These are phyloP conservation scores for Anhinga rufa DNA, from an alignment of 2,113 vertebrate genomes.

Conservation along the genomic window DNA sequence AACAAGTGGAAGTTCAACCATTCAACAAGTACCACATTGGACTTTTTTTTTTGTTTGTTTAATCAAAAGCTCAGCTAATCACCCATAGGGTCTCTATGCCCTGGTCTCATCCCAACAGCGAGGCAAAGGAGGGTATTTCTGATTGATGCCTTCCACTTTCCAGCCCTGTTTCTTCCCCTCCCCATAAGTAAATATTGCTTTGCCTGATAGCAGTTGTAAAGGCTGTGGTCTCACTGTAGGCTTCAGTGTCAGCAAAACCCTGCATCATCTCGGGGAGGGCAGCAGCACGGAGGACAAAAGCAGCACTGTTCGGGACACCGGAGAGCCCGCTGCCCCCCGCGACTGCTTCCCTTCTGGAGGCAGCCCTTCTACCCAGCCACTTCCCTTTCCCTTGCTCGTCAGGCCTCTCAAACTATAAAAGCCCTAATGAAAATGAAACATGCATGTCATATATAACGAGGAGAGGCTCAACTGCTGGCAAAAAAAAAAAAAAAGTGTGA, in stretches of 20 bases:
- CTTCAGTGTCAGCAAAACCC: background rate
- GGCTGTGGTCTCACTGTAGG: background rate
- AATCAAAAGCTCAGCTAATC: background rate
- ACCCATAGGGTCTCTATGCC: background rate
- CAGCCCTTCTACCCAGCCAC: background rate
- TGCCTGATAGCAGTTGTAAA: background rate
- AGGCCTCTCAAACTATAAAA: background rate
- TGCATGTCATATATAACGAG: background rate
- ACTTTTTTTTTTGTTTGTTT: background rate
- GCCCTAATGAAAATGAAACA: constrained; percentile 23
- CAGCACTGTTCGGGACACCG: background rate
- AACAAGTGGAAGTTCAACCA: too few relatives aligned
- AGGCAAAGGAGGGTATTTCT: background rate
- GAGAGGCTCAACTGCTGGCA: background rate
- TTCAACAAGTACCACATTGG: background rate
- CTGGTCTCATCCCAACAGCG: background rate
- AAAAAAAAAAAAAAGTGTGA: background rate
- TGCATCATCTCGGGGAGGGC: background rate
- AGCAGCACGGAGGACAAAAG: background rate
- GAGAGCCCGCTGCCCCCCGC: background rate
- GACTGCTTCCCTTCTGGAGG: background rate
- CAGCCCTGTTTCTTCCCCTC: background rate
- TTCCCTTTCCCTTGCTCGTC: background rate
- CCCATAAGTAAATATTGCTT: background rate
- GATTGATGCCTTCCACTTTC: background rate